Percentiles rank a stretch among this genome's conserved stretches.
These are phyloP conservation scores for Epinephelus coioides DNA, from an alignment of 2,797 vertebrate species.

Conservation along the genomic window DNA sequence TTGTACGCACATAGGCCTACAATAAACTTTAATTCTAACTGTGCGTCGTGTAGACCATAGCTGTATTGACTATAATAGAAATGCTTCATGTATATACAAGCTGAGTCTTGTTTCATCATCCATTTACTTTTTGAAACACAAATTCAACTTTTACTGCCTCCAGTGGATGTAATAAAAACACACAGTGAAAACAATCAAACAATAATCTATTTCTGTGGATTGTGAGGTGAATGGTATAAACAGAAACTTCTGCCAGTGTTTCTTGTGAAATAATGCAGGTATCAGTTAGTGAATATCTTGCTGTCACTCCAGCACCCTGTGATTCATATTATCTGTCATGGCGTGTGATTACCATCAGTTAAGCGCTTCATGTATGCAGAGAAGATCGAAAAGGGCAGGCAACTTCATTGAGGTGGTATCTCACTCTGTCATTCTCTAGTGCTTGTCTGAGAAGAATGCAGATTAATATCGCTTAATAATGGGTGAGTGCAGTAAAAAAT, in stretches of 20 bases:
- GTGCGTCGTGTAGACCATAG: too few species aligned
- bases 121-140: not conserved
- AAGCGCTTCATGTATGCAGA: not conserved
- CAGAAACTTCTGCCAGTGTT: too few species aligned
- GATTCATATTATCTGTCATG: not conserved
- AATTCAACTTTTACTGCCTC: not conserved
- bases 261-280: slow-evolving; percentile 22
- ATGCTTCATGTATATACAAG: not conserved
- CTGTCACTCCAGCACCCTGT: not conserved
- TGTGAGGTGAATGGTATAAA: too few species aligned
- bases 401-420: not conserved
- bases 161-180: not conserved
- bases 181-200: not conserved
- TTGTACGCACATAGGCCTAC: too few species aligned
- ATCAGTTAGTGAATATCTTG: slow-evolving; percentile 35
- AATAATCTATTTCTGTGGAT: not conserved
- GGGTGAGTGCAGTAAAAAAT: not conserved
- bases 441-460: not conserved
- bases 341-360: not conserved
- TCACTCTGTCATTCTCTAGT: not conserved
- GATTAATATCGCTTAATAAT: not conserved
- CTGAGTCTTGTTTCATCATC: not conserved
- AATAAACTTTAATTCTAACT: not conserved
- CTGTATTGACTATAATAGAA: not conserved
- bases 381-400: not conserved